Evolutionary conservation across 53 echinoderm and acorn worm genomes (phyloP), one percentile per base, ranked within the genome.

Genomic region (Henricia sp.): DNA sequence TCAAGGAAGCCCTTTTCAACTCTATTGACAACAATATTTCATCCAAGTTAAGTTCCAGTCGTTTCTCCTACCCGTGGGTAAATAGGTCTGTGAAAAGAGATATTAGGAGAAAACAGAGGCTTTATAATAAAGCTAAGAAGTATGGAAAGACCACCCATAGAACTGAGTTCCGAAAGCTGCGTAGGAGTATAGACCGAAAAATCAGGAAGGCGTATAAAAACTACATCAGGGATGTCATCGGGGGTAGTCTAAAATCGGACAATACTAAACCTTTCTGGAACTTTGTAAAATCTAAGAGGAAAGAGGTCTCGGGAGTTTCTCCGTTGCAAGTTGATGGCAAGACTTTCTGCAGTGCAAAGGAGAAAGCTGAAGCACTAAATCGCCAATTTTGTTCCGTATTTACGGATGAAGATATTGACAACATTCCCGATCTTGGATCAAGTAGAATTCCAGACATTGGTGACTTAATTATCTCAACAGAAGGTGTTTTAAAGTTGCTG

Each of bases 191-290:
- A 42, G 74, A 74, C 33, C 52, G 72, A 39, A 85, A 41, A 25
- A 85, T 73, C 13, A 39, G 50, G 38, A 58, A 39, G 38, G 62
- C 73, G 14, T 53, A 85, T 11, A 39, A 60, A 28, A 25, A 33
- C 17, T 85, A 73, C 60, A 60, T 85, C 14, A 60, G 37, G 32
- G 59, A 85, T 32, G 72, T 72, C 48, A 74, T 74, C 43, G 60
- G 73, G 33, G 35, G 10, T 30, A 85, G 74, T 62, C 50, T 85
- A 23, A 33, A 29, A 48, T 37, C 56, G 29, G 44, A 85, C 8
- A 73, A 74, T 36, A 85, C 74, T 14, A 85, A 85, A 72, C 85
- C 72, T 39, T 85, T 85, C 43, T 85, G 72, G 63, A 72, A 72
- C 24, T 85, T 44, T 72, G 19, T 84, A 1, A 71, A 84, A 46